phyloP scores from a whole-genome alignment of 2,888 invertebrate genomes.

The Metalampra italica region DNA sequence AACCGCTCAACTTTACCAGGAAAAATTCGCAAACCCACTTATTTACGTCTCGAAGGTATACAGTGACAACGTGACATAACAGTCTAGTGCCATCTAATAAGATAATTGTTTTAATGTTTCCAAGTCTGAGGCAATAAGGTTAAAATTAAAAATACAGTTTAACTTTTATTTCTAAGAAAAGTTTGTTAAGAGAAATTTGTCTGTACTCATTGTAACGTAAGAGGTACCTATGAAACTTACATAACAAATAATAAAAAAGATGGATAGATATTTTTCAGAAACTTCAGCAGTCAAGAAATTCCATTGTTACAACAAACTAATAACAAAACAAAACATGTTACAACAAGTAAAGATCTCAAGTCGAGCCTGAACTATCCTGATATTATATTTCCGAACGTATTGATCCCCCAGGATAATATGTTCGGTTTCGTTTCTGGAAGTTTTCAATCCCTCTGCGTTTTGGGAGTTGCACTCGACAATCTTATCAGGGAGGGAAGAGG shows the following conservation, averaged over 20 bases:
- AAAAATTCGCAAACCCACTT: slow-evolving; percentile 72
- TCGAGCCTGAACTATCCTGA: slow-evolving; percentile 60
- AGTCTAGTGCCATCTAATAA: slow-evolving; percentile 23
- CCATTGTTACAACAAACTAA: background rate
- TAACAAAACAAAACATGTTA: slow-evolving; percentile 42
- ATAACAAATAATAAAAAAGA: background rate
- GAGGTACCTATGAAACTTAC: background rate
- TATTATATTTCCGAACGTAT: slow-evolving; percentile 74
- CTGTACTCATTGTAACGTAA: too few species aligned
- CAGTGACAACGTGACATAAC: slow-evolving; percentile 42
- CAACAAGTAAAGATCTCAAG: slow-evolving; percentile 44
- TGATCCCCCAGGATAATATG: slow-evolving; percentile 70
- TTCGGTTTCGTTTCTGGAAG: slow-evolving; percentile 72
- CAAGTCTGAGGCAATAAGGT: background rate
- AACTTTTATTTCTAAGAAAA: background rate
- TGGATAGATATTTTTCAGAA: too few species aligned
- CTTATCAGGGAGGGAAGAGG: slow-evolving; percentile 66
- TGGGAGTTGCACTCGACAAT: slow-evolving; percentile 77
- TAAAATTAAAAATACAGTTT: background rate
- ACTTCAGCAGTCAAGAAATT: too few species aligned
- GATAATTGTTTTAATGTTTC: slow-evolving; percentile 9
- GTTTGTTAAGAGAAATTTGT: too few species aligned
- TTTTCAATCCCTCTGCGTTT: slow-evolving; percentile 76
- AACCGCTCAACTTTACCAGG: slow-evolving; percentile 66
- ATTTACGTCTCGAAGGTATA: slow-evolving; percentile 64